Evolutionary conservation across 2,113 vertebrate species (phyloP).

Genomic region (Oreochromis tanganicae): DNA sequence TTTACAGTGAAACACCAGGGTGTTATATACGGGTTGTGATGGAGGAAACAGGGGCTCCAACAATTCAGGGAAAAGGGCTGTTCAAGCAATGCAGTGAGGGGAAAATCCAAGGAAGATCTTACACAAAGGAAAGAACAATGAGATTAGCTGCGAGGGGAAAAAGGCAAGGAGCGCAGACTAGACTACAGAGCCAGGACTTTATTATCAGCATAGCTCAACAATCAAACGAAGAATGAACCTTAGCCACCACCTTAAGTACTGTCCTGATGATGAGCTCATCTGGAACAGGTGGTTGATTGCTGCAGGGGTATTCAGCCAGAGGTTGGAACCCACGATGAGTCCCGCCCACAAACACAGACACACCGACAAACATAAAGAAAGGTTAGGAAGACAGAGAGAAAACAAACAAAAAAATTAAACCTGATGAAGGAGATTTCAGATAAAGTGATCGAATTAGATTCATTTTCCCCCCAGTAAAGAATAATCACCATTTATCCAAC

Average conservation of each 20-base stretch:
- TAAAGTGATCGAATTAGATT: background rate
- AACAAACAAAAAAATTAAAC: background rate
- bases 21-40: background rate
- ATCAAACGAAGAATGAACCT: background rate
- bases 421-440: background rate
- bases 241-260: background rate
- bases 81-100: background rate
- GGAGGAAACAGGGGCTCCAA: background rate
- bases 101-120: background rate
- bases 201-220: background rate
- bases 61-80: rapidly evolving
- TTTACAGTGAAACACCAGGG: background rate
- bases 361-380: background rate
- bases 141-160: background rate
- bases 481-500: background rate
- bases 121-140: background rate
- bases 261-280: background rate
- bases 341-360: too few relatives aligned
- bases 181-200: background rate
- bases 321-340: too few relatives aligned
- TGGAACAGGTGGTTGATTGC: background rate
- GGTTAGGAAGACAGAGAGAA: background rate
- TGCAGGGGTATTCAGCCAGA: background rate
- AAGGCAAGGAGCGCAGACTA: background rate
- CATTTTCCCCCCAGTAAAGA: background rate